Evolutionary conservation across 1,140 invertebrate species (phyloP), one percentile per base, ranked within the genome.

Genomic region (Drosophila takahashii): DNA sequence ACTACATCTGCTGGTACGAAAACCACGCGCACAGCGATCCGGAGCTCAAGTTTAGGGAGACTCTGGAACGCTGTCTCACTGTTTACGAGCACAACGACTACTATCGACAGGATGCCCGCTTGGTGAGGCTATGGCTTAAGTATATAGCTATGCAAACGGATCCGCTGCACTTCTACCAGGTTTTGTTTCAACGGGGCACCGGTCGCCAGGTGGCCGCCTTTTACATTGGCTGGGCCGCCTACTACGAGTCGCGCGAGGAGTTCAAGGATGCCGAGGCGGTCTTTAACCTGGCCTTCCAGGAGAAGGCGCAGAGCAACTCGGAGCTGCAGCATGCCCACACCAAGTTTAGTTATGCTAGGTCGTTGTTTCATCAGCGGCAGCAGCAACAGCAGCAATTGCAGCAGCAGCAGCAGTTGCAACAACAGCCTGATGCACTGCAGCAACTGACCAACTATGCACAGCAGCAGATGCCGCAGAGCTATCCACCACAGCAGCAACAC

Each of bases 1-100:
- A 96, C 72, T 98, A 98, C 89, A 97, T 98, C 47, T 94, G 95
- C 39, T 98, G 97, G 97, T 94, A 97, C 37, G 97, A 98, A 90
- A 97, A 98, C 87, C 96, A 95, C 92, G 96, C 96, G 10, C 97
- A 96, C 92, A 95, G 96, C 93, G 97, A 97, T 27, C 95, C 95
- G 77, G 96, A 98, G 86, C 95, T 95, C 18, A 96, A 97, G 65
- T 94, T 97, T 71, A 93, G 94, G 34, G 94, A 94, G 74, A 92
- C 97, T 29, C 93, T 98, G 9, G 95, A 97, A 89, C 95, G 96
- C 53, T 98, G 97, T 90, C 93, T 98, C 42, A 93, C 94, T 18
- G 93, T 94, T 71, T 98, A 97, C 93, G 97, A 97, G 92, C 95
- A 96, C 92, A 95, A 96, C 91, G 93, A 94, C 22, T 94, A 94